phyloP scores from a whole-genome alignment of 1,140 invertebrate genomes.

The Andricus grossulariae region DNA sequence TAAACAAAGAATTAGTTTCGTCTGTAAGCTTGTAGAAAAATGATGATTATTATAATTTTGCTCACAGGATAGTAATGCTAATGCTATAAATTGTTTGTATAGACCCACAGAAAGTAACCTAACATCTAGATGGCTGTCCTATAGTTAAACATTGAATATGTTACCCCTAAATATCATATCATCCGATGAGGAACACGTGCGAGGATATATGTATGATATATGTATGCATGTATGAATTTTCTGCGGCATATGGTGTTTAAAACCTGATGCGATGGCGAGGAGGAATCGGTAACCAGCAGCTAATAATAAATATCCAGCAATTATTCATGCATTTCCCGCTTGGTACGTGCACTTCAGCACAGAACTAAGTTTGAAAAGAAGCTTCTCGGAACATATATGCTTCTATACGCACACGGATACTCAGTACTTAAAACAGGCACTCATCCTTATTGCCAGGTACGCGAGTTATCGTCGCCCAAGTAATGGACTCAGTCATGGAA shows the following conservation, averaged over 20 bases:
- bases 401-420: constrained; percentile 14
- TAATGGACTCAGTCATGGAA: constrained; percentile 25
- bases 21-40: no score
- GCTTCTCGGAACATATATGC: constrained; percentile 10
- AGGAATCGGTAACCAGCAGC: constrained; percentile 19
- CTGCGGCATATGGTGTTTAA: background rate
- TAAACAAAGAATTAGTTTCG: no score
- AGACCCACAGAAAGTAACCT: no score
- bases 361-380: background rate
- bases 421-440: constrained; percentile 22
- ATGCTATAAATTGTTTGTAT: no score
- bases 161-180: no score
- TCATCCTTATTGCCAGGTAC: constrained; percentile 21
- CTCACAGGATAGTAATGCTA: no score
- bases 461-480: constrained; percentile 27
- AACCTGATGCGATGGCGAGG: background rate
- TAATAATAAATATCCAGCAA: constrained; percentile 30
- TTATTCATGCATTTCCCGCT: constrained; percentile 16
- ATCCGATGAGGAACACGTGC: no score
- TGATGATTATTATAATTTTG: no score
- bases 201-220: no score
- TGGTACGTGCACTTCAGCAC: constrained; percentile 9
- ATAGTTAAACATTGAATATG: no score
- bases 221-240: background rate
- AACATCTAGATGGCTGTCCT: no score